A percentile compares a stretch with the other conserved stretches of the same genome.
These are phyloP conservation scores for Hoplostethus atlanticus DNA, from an alignment of 2,797 vertebrate genomes.

Conservation along the genomic window DNA sequence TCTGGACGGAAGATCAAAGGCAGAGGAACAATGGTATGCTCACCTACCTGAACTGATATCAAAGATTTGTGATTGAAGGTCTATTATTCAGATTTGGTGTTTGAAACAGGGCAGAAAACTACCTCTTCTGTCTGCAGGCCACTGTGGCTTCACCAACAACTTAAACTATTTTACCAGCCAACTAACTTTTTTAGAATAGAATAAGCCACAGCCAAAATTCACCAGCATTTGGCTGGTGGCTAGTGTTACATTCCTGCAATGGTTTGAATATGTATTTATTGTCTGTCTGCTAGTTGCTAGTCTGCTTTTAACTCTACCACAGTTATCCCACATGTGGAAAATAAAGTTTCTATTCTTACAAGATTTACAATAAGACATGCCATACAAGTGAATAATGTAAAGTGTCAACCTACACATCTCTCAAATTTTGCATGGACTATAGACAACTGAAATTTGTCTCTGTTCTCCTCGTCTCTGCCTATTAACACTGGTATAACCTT, in stretches of 20 bases:
- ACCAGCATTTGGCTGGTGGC: too few relatives aligned
- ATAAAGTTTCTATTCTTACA: too few relatives aligned
- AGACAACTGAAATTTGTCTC: conserved; percentile 14
- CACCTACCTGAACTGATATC: not conserved
- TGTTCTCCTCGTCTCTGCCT: conserved; percentile 18
- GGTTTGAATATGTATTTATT: not conserved
- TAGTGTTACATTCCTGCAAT: too few relatives aligned
- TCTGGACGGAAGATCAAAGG: conserved; percentile 98
- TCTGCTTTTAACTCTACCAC: not conserved
- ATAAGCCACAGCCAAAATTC: too few relatives aligned
- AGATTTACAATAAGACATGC: not conserved
- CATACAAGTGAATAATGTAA: not conserved
- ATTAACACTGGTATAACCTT: conserved; percentile 32
- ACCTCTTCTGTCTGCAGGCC: too few relatives aligned
- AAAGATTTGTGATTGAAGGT: not conserved
- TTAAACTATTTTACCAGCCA: too few relatives aligned
- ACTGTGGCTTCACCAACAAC: too few relatives aligned
- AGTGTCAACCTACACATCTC: not conserved
- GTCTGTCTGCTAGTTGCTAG: too few relatives aligned
- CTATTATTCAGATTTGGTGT: not conserved
- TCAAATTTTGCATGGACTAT: not conserved
- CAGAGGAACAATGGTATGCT: conserved; percentile 95
- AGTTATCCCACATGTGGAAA: too few relatives aligned
- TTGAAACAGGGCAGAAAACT: not conserved
- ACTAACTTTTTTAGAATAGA: too few relatives aligned